Conservation (phyloP, 2,113 vertebrate genomes). For the Oreotragus oreotragus region DNA sequence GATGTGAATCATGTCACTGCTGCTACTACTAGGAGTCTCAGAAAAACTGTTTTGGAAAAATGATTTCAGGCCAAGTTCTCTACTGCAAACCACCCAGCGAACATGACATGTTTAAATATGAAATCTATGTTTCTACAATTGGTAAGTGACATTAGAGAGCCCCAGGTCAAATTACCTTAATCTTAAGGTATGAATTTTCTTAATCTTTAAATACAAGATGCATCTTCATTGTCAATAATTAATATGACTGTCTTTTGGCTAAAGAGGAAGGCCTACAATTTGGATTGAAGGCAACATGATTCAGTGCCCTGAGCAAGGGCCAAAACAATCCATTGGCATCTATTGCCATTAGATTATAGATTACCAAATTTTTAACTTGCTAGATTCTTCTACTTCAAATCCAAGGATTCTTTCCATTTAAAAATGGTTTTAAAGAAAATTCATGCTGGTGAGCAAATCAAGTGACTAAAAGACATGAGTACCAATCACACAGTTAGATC, state of each 20-base stretch:
- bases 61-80: not conserved
- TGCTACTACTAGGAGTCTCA: not conserved
- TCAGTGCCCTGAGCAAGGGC: not conserved
- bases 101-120: not conserved
- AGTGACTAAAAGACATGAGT: not conserved
- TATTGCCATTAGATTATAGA: not conserved
- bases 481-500: not conserved
- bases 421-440: slow-evolving; percentile 22
- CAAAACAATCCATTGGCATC: not conserved
- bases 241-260: not conserved
- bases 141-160: not conserved
- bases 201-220: not conserved
- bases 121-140: slow-evolving; percentile 18
- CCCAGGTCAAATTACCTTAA: not conserved
- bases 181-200: not conserved
- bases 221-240: not conserved
- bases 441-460: not conserved
- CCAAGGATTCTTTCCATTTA: not conserved
- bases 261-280: not conserved
- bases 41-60: not conserved
- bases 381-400: not conserved
- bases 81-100: not conserved
- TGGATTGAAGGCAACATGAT: not conserved
- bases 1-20: not conserved
- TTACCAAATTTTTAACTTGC: not conserved